Conservation (phyloP, 2,797 vertebrate species). For the Sebastes vulpes region DNA sequence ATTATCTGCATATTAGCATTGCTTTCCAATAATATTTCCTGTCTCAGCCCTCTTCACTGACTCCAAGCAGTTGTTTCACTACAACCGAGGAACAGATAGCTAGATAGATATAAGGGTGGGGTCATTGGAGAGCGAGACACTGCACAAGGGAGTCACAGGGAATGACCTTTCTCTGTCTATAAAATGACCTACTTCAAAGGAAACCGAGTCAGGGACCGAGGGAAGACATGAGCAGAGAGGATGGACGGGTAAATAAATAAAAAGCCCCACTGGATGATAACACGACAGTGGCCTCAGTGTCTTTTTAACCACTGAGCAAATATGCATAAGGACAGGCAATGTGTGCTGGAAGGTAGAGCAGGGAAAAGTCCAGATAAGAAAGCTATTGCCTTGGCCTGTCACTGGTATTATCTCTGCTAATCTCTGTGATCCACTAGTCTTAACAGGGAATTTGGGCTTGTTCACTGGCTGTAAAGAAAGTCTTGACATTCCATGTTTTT, state of each 20-base stretch:
- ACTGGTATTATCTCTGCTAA: slow-evolving; percentile 58
- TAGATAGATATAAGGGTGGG: neutral
- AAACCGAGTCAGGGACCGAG: slow-evolving; percentile 28
- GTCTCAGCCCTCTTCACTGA: slow-evolving; percentile 1
- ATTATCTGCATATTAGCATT: slow-evolving; percentile 74
- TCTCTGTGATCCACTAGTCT: slow-evolving; percentile 60
- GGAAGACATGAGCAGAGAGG: slow-evolving; percentile 59
- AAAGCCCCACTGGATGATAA: slow-evolving; percentile 53
- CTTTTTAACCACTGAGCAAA: slow-evolving; percentile 73
- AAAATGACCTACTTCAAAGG: slow-evolving; percentile 74
- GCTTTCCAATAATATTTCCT: slow-evolving; percentile 51
- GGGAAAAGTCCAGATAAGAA: slow-evolving; percentile 38
- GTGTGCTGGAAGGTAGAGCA: slow-evolving; percentile 22
- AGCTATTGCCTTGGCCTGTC: slow-evolving; percentile 39
- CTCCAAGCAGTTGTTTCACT: slow-evolving; percentile 13
- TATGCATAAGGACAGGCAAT: slow-evolving; percentile 52
- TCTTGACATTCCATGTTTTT: slow-evolving; percentile 9
- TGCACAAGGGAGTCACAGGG: neutral
- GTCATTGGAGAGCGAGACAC: neutral
- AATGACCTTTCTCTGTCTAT: slow-evolving; percentile 65
- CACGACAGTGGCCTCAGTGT: slow-evolving; percentile 50
- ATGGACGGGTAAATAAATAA: slow-evolving; percentile 65
- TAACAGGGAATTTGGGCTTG: slow-evolving; percentile 44
- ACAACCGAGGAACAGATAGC: slow-evolving; percentile 17
- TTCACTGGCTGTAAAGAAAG: slow-evolving; percentile 40